Conservation (phyloP, 1,140 invertebrate genomes). For the Lepeophtheirus salmonis region DNA sequence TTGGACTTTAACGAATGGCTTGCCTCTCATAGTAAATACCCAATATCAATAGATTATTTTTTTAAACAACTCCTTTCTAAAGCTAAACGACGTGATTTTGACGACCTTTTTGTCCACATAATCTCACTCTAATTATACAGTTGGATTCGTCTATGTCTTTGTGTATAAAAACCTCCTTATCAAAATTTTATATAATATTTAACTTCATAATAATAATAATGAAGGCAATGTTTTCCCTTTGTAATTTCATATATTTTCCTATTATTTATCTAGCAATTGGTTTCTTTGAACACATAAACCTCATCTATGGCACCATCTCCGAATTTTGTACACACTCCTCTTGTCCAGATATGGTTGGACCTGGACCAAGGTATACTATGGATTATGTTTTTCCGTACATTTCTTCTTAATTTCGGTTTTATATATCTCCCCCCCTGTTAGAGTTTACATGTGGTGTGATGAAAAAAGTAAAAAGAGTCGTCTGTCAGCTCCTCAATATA, state of each 20-base stretch:
- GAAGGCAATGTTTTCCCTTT: no score
- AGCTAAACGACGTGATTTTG: no score
- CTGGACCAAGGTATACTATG: slow-evolving; percentile 66
- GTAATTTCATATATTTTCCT: no score
- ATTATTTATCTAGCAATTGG: slow-evolving; percentile 55
- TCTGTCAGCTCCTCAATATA: slow-evolving; percentile 88
- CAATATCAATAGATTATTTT: slow-evolving; percentile 9
- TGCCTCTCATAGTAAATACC: slow-evolving; percentile 79
- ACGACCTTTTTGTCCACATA: no score
- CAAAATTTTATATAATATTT: no score
- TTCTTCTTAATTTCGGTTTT: slow-evolving; percentile 7
- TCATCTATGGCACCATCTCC: slow-evolving; percentile 89
- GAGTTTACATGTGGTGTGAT: slow-evolving; percentile 93
- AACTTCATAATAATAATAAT: no score
- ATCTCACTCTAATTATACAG: no score
- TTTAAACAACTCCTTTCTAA: no score
- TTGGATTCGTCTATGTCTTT: slow-evolving; percentile 1
- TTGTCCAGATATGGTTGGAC: slow-evolving; percentile 86
- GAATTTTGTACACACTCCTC: slow-evolving; percentile 87
- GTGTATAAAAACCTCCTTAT: no score
- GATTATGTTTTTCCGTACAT: slow-evolving; percentile 2
- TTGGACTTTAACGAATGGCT: slow-evolving; percentile 97
- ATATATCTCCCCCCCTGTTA: slow-evolving; percentile 26
- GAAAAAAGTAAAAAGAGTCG: slow-evolving; percentile 94
- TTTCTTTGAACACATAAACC: slow-evolving; percentile 93